A percentile compares a stretch with the other conserved stretches of the same genome.
These are phyloP conservation scores for Cheumatopsyche charites DNA, from an alignment of 1,140 invertebrate genomes.

Conservation along the genomic window DNA sequence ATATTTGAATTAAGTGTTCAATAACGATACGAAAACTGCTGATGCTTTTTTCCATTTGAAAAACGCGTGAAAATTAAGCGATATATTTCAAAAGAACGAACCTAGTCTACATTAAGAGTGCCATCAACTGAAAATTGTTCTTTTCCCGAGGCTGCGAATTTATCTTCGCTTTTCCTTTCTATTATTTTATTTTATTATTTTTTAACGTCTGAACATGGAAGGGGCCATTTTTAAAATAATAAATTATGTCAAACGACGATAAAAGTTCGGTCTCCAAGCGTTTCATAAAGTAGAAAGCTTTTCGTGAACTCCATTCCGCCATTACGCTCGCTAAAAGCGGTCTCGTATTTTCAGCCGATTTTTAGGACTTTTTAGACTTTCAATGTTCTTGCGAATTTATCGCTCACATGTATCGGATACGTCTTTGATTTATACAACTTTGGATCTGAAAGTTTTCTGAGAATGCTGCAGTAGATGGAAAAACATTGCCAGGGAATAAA, in stretches of 20 bases:
- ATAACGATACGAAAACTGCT: too few relatives aligned
- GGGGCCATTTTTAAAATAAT: slow-evolving; percentile 28
- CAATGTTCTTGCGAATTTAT: slow-evolving; percentile 21
- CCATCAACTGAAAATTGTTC: slow-evolving; percentile 15
- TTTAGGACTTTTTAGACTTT: background rate
- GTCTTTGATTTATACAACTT: background rate
- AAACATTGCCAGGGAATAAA: too few relatives aligned
- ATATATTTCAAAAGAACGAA: background rate
- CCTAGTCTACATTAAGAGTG: background rate
- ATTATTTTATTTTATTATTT: slow-evolving; percentile 1
- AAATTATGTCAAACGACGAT: slow-evolving; percentile 30
- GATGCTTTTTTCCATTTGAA: too few relatives aligned
- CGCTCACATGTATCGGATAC: slow-evolving; percentile 10
- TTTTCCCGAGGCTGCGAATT: slow-evolving; percentile 23
- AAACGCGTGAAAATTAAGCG: too few relatives aligned
- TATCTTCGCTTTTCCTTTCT: slow-evolving; percentile 2
- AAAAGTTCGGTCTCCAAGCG: slow-evolving; percentile 27
- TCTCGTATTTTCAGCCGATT: background rate
- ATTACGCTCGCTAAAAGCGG: slow-evolving; percentile 8
- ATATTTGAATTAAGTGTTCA: too few relatives aligned
- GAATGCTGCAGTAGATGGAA: background rate
- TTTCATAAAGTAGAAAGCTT: slow-evolving; percentile 32
- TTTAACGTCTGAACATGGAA: slow-evolving; percentile 19
- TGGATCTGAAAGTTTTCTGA: background rate
- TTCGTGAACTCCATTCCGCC: slow-evolving; percentile 2